A percentile compares a stretch with the other conserved stretches of the same genome.
phyloP scores from a whole-genome alignment of 1,140 invertebrate species.

The Drosophila truncata region DNA sequence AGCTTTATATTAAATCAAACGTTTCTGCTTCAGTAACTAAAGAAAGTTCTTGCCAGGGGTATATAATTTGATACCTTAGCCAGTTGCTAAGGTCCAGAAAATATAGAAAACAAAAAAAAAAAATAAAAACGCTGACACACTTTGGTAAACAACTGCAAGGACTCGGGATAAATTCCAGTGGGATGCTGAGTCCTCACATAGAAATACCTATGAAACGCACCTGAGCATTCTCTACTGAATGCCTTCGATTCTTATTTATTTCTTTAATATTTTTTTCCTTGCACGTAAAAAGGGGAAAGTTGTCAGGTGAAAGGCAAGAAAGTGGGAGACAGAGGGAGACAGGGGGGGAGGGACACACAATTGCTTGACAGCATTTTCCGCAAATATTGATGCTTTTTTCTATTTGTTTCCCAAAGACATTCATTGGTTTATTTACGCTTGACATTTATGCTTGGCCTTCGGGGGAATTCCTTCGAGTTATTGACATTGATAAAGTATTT shows the following conservation, averaged over 20 bases:
- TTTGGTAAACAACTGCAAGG: slow-evolving; percentile 20
- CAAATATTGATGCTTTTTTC: slow-evolving; percentile 56
- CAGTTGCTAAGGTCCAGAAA: slow-evolving; percentile 29
- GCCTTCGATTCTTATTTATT: slow-evolving; percentile 44
- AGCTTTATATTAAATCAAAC: not conserved
- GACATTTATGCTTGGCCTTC: slow-evolving; percentile 50
- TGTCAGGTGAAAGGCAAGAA: slow-evolving; percentile 18
- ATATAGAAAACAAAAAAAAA: not conserved
- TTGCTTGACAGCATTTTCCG: slow-evolving; percentile 50
- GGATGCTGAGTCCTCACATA: slow-evolving; percentile 16
- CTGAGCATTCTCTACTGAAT: slow-evolving; percentile 28
- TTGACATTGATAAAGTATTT: slow-evolving; percentile 44
- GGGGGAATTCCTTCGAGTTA: slow-evolving; percentile 34
- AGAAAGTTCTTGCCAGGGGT: slow-evolving; percentile 18
- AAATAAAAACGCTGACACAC: slow-evolving; percentile 7
- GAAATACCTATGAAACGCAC: slow-evolving; percentile 19
- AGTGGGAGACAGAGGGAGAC: not conserved
- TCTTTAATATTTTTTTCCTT: slow-evolving; percentile 28
- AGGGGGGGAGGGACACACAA: not conserved
- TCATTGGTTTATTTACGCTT: slow-evolving; percentile 53
- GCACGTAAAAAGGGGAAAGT: slow-evolving; percentile 19
- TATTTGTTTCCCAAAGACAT: slow-evolving; percentile 42
- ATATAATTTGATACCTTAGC: slow-evolving; percentile 43
- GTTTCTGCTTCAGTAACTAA: not conserved
- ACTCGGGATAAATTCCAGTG: slow-evolving; percentile 18